phyloP scores from a whole-genome alignment of 2,888 invertebrate genomes.

The Yponomeuta plumbellus region DNA sequence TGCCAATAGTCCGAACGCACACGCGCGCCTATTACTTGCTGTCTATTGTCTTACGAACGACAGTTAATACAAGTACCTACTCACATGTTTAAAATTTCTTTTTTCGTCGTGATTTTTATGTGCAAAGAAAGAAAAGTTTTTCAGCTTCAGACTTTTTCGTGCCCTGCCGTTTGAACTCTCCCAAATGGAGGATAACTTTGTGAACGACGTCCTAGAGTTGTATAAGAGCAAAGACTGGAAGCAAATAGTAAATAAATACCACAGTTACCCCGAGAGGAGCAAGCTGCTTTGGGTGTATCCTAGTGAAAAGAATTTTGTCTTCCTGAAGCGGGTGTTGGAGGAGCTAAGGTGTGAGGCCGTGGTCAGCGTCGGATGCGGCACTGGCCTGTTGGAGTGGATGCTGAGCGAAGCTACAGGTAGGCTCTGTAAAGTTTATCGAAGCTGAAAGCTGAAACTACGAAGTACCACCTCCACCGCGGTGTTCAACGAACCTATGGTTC shows the following conservation, averaged over 20 bases:
- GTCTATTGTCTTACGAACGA: too few species aligned
- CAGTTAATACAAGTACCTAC: too few species aligned
- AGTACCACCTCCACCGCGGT: too few species aligned
- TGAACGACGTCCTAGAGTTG: conserved; percentile 49
- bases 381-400: conserved; percentile 89
- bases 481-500: too few species aligned
- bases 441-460: too few species aligned
- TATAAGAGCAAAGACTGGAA: conserved; percentile 67
- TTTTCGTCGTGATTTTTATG: too few species aligned
- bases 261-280: conserved; percentile 68
- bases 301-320: conserved; percentile 77
- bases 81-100: too few species aligned
- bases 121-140: too few species aligned
- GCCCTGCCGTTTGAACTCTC: too few species aligned
- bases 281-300: conserved; percentile 86
- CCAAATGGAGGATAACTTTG: conserved; percentile 55
- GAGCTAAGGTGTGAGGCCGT: conserved; percentile 66
- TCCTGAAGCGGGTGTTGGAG: conserved; percentile 66
- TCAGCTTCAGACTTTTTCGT: too few species aligned
- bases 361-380: conserved; percentile 86
- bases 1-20: background rate
- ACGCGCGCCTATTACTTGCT: background rate
- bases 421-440: conserved; percentile 15
- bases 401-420: conserved; percentile 80
- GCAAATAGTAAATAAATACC: conserved; percentile 58